phyloP scores from a whole-genome alignment of 2,888 invertebrate genomes.

The Apodemia hepburni region DNA sequence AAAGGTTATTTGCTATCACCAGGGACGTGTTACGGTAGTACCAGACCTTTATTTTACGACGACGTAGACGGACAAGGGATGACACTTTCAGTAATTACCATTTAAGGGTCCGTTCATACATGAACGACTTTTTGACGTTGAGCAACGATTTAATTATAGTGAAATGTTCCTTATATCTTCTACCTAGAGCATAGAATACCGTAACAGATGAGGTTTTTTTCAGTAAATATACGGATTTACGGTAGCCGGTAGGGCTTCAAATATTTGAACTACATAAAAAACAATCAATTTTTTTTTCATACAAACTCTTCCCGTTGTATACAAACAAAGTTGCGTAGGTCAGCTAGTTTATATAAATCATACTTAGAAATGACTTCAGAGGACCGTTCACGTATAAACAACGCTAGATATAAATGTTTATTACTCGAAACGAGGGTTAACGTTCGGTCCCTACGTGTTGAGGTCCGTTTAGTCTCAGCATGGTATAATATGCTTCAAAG shows the following conservation, averaged over 20 bases:
- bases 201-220: neutral
- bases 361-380: neutral
- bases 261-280: too few relatives aligned
- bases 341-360: neutral
- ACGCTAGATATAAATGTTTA: neutral
- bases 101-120: neutral
- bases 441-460: neutral
- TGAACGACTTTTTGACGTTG: neutral
- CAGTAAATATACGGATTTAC: neutral
- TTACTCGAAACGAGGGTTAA: neutral
- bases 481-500: neutral
- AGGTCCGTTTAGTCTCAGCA: neutral
- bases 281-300: too few relatives aligned
- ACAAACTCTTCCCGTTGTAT: neutral
- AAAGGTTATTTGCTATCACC: constrained; percentile 5
- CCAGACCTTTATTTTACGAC: neutral
- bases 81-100: neutral
- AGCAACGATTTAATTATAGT: too few relatives aligned
- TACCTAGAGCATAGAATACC: neutral
- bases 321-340: too few relatives aligned
- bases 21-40: neutral
- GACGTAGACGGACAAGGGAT: neutral
- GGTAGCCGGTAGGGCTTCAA: neutral
- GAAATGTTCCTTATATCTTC: neutral
- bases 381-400: neutral